These are phyloP conservation scores for Diorhabda carinulata DNA, from an alignment of 1,140 invertebrate species.

Conservation along the genomic window DNA sequence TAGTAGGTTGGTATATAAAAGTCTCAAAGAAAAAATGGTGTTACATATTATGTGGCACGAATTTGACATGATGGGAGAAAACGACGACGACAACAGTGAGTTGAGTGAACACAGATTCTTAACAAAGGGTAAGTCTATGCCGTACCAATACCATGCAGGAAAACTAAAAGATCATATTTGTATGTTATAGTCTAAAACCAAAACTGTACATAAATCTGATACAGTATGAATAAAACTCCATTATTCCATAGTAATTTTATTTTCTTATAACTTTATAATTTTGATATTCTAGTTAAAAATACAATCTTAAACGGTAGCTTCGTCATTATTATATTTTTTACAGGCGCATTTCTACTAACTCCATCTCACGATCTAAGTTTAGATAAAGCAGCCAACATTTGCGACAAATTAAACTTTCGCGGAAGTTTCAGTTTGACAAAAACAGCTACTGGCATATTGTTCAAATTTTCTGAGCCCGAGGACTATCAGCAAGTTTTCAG, in stretches of 20 bases:
- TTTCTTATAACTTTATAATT: too few species aligned
- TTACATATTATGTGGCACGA: conserved; percentile 29
- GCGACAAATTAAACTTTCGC: conserved; percentile 82
- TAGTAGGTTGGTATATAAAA: conserved; percentile 23
- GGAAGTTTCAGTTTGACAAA: conserved; percentile 79
- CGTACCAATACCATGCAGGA: neutral
- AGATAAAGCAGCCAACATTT: conserved; percentile 78
- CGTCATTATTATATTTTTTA: conserved; percentile 9
- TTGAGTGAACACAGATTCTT: conserved; percentile 63
- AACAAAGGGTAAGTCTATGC: conserved; percentile 53
- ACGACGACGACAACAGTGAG: conserved; percentile 62
- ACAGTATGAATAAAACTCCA: too few species aligned
- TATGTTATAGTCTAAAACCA: too few species aligned
- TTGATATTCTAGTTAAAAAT: too few species aligned
- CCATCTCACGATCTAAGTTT: conserved; percentile 78
- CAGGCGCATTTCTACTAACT: conserved; percentile 74
- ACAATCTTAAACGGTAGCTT: too few species aligned
- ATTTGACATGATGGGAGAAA: conserved; percentile 46
- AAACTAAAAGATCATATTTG: too few species aligned
- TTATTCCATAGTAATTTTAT: too few species aligned
- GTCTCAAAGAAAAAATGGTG: conserved; percentile 17
- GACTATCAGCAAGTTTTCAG: conserved; percentile 81
- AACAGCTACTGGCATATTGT: conserved; percentile 81
- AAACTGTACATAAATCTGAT: too few species aligned
- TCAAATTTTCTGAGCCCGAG: conserved; percentile 80